Percentiles rank a stretch among this genome's conserved stretches.
These are phyloP conservation scores for Lepetodrilus schrolli DNA, from an alignment of 2,888 invertebrate species.

Conservation along the genomic window DNA sequence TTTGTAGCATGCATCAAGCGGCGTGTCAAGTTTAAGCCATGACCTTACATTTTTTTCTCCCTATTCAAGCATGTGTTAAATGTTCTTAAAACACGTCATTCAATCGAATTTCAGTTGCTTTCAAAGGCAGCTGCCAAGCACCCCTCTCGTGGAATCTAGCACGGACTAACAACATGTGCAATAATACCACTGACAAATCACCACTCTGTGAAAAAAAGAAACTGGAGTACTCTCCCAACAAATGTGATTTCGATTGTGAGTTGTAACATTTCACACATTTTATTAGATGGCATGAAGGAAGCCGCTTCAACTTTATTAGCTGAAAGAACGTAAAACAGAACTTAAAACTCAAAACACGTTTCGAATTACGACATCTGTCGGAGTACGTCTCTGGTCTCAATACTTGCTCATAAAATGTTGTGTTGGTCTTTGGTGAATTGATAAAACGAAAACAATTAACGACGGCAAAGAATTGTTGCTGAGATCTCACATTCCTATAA, in stretches of 20 bases:
- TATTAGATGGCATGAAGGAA: background rate
- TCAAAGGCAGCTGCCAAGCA: background rate
- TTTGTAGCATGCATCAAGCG: background rate
- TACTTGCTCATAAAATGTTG: no score
- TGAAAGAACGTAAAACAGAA: background rate
- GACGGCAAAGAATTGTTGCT: no score
- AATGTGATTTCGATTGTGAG: background rate
- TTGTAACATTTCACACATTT: background rate
- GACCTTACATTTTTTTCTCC: no score
- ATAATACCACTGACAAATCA: background rate
- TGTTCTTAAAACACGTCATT: background rate
- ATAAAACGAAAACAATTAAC: no score
- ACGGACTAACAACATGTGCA: background rate
- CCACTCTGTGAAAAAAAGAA: background rate
- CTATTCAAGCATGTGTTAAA: no score
- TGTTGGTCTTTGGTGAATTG: no score
- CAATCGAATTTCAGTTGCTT: background rate
- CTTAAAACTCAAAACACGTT: background rate
- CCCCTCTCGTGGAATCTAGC: background rate
- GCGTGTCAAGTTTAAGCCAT: background rate
- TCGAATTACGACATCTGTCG: no score
- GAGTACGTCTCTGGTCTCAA: no score
- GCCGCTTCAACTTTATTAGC: background rate
- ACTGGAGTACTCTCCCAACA: background rate
- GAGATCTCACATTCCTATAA: no score